Evolutionary conservation across 2,797 vertebrate species (phyloP), one percentile per base, ranked within the genome.

Genomic region (Sebastes itinus): DNA sequence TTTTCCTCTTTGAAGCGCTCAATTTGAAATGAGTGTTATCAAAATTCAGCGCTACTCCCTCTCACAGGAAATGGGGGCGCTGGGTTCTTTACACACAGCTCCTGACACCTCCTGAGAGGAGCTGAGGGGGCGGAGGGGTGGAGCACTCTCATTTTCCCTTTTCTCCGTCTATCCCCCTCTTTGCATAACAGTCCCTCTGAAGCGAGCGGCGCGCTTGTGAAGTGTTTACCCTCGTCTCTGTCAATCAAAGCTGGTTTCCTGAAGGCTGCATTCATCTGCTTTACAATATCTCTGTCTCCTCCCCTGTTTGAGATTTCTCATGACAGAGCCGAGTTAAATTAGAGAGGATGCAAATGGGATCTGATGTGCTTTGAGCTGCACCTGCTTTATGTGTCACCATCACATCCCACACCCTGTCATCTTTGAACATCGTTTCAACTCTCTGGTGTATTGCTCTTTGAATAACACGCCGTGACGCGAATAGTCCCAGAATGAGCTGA

Each of bases 1-100:
- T 92, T 88, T 86, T 82, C 74, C 83, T 83, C 87, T 90, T 80
- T 83, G 69, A 86, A 86, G 80, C 68, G 22, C 76, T 90, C 80
- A 82, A 80, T 87, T 93, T 88, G 77, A 92, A 94, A 94, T 80
- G 80, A 92, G 93, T 84, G 89, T 93, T 93, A 86, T 93, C 87
- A 88, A 91, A 81, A 86, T 87, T 74, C 90, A 64, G 77, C 27
- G 10, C 69, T 77, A 11, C 79, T 84, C 75, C 63, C 82, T 88
- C 87, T 92, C 84, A 83, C 84, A 79, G 88, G 92, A 91, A 92
- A 89, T 77, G 84, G 90, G 85, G 85, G 79, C 62, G 49, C 74
- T 83, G 79, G 83, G 85, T 84, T 89, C 83, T 86, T 82, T 69
- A 81, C 78, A 81, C 84, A 83, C 75, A 75, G 72, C 91, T 82